A percentile compares a stretch with the other conserved stretches of the same genome.
Evolutionary conservation across 2,888 invertebrate genomes (phyloP).

Genomic region (Limenitis camilla): DNA sequence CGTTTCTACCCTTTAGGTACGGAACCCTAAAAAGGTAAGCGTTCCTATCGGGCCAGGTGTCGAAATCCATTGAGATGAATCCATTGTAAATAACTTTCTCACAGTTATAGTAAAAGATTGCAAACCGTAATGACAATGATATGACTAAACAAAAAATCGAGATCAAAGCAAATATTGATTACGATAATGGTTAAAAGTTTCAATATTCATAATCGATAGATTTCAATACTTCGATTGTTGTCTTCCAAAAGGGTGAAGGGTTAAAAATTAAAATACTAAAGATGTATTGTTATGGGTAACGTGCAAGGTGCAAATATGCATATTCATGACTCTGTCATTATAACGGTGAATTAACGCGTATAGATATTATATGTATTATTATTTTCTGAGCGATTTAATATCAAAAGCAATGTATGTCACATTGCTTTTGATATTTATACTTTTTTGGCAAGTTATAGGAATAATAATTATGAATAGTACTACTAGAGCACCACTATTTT

Average conservation of each 20-base stretch:
- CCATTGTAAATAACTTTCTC: slow-evolving; percentile 15
- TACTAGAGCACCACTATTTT: no score
- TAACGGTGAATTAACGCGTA: background rate
- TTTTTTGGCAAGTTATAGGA: no score
- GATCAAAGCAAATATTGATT: slow-evolving; percentile 58
- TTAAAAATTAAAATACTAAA: slow-evolving; percentile 23
- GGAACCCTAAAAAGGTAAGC: no score
- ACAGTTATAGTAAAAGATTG: slow-evolving; percentile 18
- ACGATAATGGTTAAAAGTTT: slow-evolving; percentile 57
- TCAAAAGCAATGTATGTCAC: no score
- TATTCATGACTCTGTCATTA: slow-evolving; percentile 58
- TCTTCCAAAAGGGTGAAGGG: slow-evolving; percentile 26
- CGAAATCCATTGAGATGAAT: background rate
- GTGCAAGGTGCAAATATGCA: slow-evolving; percentile 43
- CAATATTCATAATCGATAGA: slow-evolving; percentile 60
- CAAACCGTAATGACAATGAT: slow-evolving; percentile 34
- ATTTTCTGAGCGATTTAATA: background rate
- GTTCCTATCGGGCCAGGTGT: slow-evolving; percentile 14
- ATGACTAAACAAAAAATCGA: slow-evolving; percentile 48
- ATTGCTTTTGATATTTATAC: no score
- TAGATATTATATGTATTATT: background rate
- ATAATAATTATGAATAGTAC: no score
- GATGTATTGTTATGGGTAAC: slow-evolving; percentile 8
- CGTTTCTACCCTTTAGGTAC: no score
- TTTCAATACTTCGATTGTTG: slow-evolving; percentile 24